Conservation (phyloP, 2,113 vertebrate species). For the Cyanoderma ruficeps region DNA sequence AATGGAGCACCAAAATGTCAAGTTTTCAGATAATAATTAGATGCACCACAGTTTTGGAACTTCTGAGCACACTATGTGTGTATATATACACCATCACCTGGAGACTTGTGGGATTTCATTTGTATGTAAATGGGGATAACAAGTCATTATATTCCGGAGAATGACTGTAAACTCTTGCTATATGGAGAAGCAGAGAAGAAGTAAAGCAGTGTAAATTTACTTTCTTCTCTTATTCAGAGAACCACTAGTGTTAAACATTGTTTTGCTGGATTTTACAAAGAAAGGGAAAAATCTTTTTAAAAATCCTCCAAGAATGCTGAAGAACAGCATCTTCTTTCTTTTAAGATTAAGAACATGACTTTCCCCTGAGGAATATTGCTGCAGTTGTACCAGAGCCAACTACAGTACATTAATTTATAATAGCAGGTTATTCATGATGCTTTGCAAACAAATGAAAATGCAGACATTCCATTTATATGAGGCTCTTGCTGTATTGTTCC, state of each 20-base stretch:
- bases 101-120: neutral
- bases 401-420: neutral
- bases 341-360: neutral
- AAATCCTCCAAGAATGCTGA: neutral
- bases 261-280: neutral
- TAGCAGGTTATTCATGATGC: neutral
- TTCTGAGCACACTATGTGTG: rapidly evolving
- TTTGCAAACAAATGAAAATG: neutral
- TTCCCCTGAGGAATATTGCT: neutral
- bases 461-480: neutral
- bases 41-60: neutral
- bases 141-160: neutral
- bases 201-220: neutral
- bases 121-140: neutral
- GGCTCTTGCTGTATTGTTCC: neutral
- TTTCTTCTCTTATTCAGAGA: neutral
- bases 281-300: neutral
- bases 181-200: neutral
- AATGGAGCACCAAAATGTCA: neutral
- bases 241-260: neutral
- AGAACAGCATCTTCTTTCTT: neutral
- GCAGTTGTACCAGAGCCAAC: neutral
- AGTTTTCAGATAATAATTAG: neutral
- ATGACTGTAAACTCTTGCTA: neutral
- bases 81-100: neutral